These are phyloP conservation scores for Aporrectodea caliginosa DNA, from an alignment of 1,140 invertebrate species.

Conservation along the genomic window DNA sequence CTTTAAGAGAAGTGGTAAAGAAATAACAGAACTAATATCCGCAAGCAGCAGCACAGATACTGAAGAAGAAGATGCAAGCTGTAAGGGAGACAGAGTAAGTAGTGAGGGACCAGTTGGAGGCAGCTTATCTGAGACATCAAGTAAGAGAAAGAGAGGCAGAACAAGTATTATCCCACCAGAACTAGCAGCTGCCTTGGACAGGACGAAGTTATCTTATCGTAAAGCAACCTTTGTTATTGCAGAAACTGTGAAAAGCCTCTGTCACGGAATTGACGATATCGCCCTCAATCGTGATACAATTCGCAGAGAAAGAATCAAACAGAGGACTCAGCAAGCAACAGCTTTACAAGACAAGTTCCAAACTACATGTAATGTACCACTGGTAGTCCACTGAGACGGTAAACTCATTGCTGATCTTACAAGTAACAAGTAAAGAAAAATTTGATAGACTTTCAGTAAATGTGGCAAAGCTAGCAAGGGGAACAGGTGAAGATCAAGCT, in stretches of 20 bases:
- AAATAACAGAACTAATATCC: constrained; percentile 5
- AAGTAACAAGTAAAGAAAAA: not conserved
- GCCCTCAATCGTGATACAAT: no score
- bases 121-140: no score
- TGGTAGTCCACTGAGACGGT: no score
- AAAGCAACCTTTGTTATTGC: not conserved
- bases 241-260: no score
- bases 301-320: no score
- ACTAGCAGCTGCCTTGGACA: not conserved
- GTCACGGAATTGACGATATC: not conserved
- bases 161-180: no score
- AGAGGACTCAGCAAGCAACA: not conserved
- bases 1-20: constrained; percentile 7
- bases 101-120: no score
- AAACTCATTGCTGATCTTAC: no score
- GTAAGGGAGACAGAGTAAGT: no score
- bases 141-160: no score
- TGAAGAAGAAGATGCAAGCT: constrained; percentile 2
- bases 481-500: constrained; percentile 13
- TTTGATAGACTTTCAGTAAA: constrained; percentile 11
- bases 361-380: no score
- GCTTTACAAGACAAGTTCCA: not conserved
- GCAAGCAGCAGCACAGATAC: not conserved
- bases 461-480: constrained; percentile 7
- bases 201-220: not conserved